These are phyloP conservation scores for Silvanus unidentatus DNA, from an alignment of 2,888 invertebrate species.

Conservation along the genomic window DNA sequence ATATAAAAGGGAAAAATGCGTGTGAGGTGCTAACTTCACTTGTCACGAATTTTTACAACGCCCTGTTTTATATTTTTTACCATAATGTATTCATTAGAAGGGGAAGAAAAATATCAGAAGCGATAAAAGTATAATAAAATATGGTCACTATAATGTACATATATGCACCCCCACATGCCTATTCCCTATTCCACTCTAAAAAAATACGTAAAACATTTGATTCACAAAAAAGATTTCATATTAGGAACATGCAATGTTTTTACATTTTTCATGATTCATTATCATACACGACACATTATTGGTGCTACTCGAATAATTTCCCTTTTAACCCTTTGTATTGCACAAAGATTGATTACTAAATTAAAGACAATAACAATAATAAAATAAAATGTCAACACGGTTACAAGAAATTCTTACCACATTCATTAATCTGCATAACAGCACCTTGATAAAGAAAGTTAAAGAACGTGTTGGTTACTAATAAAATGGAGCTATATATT, in stretches of 20 bases:
- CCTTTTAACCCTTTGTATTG: too few species aligned
- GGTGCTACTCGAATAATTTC: too few species aligned
- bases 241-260: constrained; percentile 2
- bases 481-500: too few species aligned
- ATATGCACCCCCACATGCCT: neutral
- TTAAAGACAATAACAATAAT: too few species aligned
- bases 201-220: constrained; percentile 2
- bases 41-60: constrained; percentile 8
- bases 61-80: constrained; percentile 7
- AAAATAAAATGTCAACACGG: too few species aligned
- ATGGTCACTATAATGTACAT: neutral
- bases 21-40: constrained; percentile 9
- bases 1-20: constrained; percentile 6
- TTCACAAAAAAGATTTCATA: constrained; percentile 2
- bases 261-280: constrained; percentile 4
- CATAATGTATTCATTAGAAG: constrained; percentile 8
- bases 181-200: too few species aligned
- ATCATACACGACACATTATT: neutral
- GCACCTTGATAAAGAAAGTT: too few species aligned
- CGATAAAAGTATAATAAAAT: constrained; percentile 5
- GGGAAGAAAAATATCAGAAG: constrained; percentile 1
- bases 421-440: too few species aligned
- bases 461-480: too few species aligned
- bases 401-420: too few species aligned
- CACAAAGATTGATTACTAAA: too few species aligned